phyloP scores from a whole-genome alignment of 2,113 vertebrate genomes.

The Pionites leucogaster region DNA sequence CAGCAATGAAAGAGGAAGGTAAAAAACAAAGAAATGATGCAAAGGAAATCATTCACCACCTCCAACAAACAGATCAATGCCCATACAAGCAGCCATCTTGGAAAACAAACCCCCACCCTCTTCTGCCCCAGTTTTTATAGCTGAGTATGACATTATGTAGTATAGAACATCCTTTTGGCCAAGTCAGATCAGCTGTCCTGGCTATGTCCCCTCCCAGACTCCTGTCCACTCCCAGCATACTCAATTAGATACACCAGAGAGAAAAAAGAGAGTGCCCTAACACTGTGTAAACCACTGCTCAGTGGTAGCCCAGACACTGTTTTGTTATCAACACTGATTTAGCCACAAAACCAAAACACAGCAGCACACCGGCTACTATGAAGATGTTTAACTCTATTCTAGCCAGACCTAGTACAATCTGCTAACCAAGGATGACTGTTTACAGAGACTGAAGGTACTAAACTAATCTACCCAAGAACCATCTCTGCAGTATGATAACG shows the following conservation, averaged over 20 bases:
- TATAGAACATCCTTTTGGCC: not conserved
- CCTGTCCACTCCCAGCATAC: not conserved
- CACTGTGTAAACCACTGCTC: not conserved
- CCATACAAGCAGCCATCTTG: not conserved
- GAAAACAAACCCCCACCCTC: not conserved
- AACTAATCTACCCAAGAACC: not conserved
- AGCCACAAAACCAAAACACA: not conserved
- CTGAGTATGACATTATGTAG: not conserved
- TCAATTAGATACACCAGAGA: not conserved
- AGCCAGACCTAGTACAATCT: not conserved
- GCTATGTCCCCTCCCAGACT: not conserved
- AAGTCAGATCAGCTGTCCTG: not conserved
- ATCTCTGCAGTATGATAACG: not conserved
- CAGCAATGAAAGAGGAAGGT: not conserved
- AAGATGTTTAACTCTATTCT: not conserved
- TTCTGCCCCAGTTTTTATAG: not conserved
- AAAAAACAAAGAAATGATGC: accelerated
- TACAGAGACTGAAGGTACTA: not conserved
- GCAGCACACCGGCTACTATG: not conserved
- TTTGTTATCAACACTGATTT: not conserved
- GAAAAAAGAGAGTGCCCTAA: not conserved
- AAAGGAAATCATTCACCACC: not conserved
- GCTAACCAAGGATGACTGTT: not conserved
- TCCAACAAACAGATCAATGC: not conserved
- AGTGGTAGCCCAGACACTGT: not conserved